These are phyloP conservation scores for Artibeus lituratus DNA, from an alignment of 2,797 vertebrate genomes.

Conservation along the genomic window DNA sequence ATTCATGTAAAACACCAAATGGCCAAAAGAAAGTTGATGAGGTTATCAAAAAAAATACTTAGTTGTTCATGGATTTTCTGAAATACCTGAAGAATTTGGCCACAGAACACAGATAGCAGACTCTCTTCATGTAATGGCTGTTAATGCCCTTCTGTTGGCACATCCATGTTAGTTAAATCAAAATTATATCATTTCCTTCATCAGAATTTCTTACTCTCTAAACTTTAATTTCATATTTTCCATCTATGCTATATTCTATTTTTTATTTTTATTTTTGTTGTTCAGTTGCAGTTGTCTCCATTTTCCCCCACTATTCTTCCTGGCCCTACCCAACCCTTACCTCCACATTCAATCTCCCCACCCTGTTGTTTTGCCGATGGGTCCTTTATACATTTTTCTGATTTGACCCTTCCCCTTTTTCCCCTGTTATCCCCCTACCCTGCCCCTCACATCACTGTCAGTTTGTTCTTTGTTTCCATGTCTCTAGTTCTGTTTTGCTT, in stretches of 20 bases:
- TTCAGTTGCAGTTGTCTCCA: no score
- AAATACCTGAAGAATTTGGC: not conserved
- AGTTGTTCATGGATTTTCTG: not conserved
- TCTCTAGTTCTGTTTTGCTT: no score
- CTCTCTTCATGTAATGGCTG: not conserved
- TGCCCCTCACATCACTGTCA: no score
- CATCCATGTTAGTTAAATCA: not conserved
- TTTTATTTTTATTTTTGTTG: no score
- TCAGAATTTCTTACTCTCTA: not conserved
- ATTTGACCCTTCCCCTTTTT: no score
- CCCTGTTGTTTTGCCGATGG: no score
- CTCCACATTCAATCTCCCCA: no score
- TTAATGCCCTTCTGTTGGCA: not conserved
- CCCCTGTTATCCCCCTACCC: no score
- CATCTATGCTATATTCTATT: not conserved
- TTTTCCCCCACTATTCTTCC: no score
- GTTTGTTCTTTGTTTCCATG: no score
- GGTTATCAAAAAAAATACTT: not conserved
- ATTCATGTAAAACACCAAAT: not conserved
- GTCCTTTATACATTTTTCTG: no score
- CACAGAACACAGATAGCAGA: not conserved
- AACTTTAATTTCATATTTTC: not conserved
- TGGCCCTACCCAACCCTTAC: no score
- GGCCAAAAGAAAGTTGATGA: not conserved
- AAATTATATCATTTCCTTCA: not conserved